Percentiles rank a stretch among this genome's conserved stretches.
These are phyloP conservation scores for Pluvianellus socialis DNA, from an alignment of 2,113 vertebrate genomes.

Conservation along the genomic window DNA sequence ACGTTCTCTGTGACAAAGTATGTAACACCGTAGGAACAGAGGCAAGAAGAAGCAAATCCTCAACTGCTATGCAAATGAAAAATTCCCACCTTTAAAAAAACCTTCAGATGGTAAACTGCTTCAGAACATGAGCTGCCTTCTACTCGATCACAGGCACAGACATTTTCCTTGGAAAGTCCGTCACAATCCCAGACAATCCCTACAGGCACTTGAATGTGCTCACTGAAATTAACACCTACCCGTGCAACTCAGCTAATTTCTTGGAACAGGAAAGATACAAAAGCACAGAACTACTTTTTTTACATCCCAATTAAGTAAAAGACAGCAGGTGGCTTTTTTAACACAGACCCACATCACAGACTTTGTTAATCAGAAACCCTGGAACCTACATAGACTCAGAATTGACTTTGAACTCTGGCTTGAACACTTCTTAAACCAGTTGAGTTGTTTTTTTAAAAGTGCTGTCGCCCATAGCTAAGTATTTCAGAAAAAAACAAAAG, in stretches of 20 bases:
- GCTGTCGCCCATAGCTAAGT: not conserved
- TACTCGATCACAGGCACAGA: not conserved
- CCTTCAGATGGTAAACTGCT: not conserved
- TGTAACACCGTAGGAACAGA: not conserved
- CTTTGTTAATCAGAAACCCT: not conserved
- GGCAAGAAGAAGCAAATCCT: not conserved
- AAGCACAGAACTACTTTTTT: not conserved
- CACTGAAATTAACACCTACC: not conserved
- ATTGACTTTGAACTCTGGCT: not conserved
- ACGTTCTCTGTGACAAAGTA: not conserved
- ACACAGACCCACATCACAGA: not conserved
- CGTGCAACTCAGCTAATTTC: rapidly evolving
- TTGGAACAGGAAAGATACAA: not conserved
- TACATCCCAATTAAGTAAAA: not conserved
- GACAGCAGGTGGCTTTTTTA: not conserved
- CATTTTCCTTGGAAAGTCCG: not conserved
- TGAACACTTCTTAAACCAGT: not conserved
- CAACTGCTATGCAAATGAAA: not conserved
- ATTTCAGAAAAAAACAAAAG: not conserved
- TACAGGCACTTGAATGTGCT: not conserved
- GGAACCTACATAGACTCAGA: not conserved
- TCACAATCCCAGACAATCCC: not conserved
- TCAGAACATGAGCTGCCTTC: not conserved
- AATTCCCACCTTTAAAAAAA: not conserved
- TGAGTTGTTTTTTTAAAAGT: not conserved